These are phyloP conservation scores for Athalia circularis DNA, from an alignment of 2,888 invertebrate species.

Conservation along the genomic window DNA sequence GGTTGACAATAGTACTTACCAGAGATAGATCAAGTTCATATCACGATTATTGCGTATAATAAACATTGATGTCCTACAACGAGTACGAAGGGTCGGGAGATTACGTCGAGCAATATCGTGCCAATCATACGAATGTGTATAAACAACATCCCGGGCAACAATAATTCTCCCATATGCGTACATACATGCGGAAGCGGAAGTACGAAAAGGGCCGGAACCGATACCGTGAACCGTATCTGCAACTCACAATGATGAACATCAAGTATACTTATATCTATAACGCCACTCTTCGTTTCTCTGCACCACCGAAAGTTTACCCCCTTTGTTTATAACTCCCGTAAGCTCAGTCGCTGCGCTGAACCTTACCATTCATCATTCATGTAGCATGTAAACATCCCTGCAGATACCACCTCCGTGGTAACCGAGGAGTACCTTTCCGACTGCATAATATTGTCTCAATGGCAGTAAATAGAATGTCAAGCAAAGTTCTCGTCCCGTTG, in stretches of 20 bases:
- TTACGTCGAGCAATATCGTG: conserved; percentile 61
- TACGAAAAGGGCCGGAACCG: conserved; percentile 54
- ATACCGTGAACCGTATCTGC: conserved; percentile 68
- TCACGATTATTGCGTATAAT: conserved; percentile 3
- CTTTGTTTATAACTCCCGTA: not conserved
- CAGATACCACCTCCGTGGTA: conserved; percentile 9
- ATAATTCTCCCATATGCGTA: conserved; percentile 47
- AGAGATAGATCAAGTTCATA: conserved; percentile 7
- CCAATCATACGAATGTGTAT: conserved; percentile 65
- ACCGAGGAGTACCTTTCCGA: conserved; percentile 47
- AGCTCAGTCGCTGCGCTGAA: not conserved
- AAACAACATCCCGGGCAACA: conserved; percentile 59
- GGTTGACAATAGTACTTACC: not conserved
- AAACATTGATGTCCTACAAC: conserved; percentile 4
- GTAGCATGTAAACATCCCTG: too few relatives aligned
- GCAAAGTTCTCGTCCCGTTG: conserved; percentile 27
- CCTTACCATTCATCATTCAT: not conserved
- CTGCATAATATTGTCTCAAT: conserved; percentile 68
- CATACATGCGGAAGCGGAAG: not conserved
- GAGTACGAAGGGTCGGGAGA: conserved; percentile 5
- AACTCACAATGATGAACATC: conserved; percentile 59
- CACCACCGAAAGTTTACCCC: conserved; percentile 20
- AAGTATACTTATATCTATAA: conserved; percentile 43
- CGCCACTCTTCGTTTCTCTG: conserved; percentile 34
- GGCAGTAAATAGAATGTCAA: conserved; percentile 66